Percentiles rank a stretch among this genome's conserved stretches.
phyloP scores from a whole-genome alignment of 2,797 vertebrate genomes.

The Poeciliopsis gracilis region DNA sequence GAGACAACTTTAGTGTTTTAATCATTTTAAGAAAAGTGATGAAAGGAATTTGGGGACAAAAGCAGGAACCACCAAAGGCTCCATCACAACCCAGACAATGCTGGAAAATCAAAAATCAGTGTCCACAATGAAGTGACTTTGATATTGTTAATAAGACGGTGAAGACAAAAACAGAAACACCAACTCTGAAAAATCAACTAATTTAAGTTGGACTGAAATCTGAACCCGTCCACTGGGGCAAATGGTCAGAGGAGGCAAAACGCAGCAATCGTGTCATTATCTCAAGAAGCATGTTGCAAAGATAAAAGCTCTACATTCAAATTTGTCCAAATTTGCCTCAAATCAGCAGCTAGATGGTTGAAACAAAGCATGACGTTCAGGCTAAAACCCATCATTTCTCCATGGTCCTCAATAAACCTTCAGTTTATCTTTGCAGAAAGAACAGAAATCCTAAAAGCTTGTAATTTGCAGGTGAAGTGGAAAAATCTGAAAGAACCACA shows the following conservation, averaged over 20 bases:
- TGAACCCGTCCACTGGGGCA: neutral
- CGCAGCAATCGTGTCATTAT: neutral
- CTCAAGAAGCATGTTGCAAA: neutral
- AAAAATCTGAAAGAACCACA: slow-evolving; percentile 3
- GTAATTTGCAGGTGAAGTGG: slow-evolving; percentile 2
- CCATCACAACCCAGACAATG: too few relatives aligned
- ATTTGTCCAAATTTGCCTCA: neutral
- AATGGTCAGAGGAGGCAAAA: neutral
- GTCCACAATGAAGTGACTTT: neutral
- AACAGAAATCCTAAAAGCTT: neutral
- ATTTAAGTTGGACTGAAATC: neutral
- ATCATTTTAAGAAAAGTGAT: neutral
- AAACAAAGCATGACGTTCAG: neutral
- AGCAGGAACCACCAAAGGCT: neutral
- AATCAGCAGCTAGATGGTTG: too few relatives aligned
- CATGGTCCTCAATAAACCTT: neutral
- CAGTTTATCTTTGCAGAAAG: neutral
- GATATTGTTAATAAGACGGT: neutral
- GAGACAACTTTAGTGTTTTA: neutral
- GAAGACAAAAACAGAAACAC: neutral
- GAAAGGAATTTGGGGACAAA: neutral
- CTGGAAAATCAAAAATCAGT: neutral
- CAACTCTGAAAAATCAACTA: neutral
- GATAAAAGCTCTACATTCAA: neutral
- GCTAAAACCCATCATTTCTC: neutral